Percentiles rank a stretch among this genome's conserved stretches.
These are phyloP conservation scores for Silurus aristotelis DNA, from an alignment of 2,797 vertebrate species.

Conservation along the genomic window DNA sequence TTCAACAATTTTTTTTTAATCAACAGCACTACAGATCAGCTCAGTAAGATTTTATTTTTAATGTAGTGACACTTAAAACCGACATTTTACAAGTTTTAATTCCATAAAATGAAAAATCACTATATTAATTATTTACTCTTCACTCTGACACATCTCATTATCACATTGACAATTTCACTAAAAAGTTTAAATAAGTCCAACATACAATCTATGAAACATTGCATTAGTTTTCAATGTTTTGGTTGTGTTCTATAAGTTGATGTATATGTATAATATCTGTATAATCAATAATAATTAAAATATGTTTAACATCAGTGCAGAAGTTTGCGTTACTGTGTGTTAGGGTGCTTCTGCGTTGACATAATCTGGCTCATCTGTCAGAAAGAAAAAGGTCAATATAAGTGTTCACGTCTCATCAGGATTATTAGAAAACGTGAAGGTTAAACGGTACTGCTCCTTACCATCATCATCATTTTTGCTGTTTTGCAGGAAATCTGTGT, in stretches of 20 bases:
- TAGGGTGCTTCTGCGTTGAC: conserved; percentile 36
- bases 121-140: not conserved
- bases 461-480: conserved; percentile 11
- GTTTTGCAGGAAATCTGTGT: conserved; percentile 31
- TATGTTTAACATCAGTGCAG: not conserved
- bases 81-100: not conserved
- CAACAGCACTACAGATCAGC: not conserved
- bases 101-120: not conserved
- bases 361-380: conserved; percentile 56
- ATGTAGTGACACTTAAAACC: not conserved
- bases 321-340: not conserved
- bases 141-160: not conserved
- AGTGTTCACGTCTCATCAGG: not conserved
- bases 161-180: not conserved
- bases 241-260: not conserved
- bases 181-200: not conserved
- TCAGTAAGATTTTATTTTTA: not conserved
- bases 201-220: not conserved
- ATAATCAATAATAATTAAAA: not conserved
- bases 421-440: not conserved
- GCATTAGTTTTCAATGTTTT: not conserved
- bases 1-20: no score
- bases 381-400: conserved; percentile 6
- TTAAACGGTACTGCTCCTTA: not conserved
- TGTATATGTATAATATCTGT: no score